Conservation (phyloP, 2,888 invertebrate genomes). For the Tipula unca region DNA sequence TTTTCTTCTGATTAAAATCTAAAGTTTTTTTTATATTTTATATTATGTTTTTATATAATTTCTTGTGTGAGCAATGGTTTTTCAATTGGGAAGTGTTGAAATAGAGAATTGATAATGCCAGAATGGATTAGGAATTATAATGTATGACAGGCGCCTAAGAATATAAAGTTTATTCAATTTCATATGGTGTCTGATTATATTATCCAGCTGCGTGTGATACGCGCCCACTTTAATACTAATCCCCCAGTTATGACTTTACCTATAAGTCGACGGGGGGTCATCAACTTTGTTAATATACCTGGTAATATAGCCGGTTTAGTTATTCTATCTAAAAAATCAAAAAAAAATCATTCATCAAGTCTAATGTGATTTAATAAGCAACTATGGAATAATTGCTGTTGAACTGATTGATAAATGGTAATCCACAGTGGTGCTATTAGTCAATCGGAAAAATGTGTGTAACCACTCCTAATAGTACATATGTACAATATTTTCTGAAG, state of each 20-base stretch:
- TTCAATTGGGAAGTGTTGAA: slow-evolving; percentile 8
- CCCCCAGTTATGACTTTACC: not conserved
- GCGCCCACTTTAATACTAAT: not conserved
- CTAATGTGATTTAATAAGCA: not conserved
- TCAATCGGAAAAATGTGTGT: too few species aligned
- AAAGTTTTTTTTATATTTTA: not conserved
- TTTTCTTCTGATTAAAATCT: not conserved
- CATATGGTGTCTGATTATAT: not conserved
- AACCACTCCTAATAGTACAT: too few species aligned
- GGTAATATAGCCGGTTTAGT: not conserved
- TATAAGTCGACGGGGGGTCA: not conserved
- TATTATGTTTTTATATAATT: not conserved
- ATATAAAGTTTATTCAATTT: not conserved
- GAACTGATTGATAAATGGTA: not conserved
- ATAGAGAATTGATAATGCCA: not conserved
- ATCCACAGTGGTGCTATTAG: not conserved
- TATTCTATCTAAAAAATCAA: not conserved
- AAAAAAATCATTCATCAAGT: not conserved
- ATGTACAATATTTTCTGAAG: too few species aligned
- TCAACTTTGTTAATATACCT: not conserved
- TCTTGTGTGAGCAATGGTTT: not conserved
- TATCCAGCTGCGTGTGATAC: not conserved
- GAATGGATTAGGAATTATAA: not conserved
- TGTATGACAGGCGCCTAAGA: not conserved
- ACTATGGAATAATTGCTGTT: not conserved